Percentiles rank a stretch among this genome's conserved stretches.
Conservation (phyloP, 2,113 vertebrate genomes). For the Semnornis frantzii region DNA sequence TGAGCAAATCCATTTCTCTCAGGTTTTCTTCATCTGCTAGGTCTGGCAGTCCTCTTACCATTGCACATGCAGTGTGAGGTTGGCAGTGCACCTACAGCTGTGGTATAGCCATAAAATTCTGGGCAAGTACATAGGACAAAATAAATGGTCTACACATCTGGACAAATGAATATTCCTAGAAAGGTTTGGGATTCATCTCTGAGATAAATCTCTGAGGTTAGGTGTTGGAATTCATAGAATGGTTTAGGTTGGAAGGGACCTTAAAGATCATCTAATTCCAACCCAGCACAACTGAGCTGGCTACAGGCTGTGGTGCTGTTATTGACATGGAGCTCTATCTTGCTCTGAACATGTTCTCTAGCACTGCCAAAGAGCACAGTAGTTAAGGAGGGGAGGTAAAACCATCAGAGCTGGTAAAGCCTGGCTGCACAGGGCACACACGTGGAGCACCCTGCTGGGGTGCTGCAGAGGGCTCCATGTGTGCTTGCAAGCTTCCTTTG, state of each 20-base stretch:
- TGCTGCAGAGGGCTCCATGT: neutral
- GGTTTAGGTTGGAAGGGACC: too few relatives aligned
- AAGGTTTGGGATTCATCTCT: neutral
- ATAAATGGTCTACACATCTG: neutral
- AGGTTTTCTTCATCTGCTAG: too few relatives aligned
- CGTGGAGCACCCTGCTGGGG: fast-evolving
- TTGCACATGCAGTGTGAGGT: neutral
- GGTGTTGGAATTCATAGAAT: too few relatives aligned
- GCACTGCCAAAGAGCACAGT: fast-evolving
- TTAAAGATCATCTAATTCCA: too few relatives aligned
- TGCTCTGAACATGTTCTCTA: neutral
- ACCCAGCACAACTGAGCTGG: fast-evolving
- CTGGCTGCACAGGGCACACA: neutral
- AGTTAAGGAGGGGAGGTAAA: neutral
- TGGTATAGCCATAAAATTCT: neutral
- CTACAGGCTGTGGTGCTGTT: neutral
- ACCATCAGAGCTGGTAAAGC: neutral
- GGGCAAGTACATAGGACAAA: neutral
- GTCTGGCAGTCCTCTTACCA: too few relatives aligned
- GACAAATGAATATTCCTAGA: neutral
- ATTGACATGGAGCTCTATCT: neutral
- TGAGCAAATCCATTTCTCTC: too few relatives aligned
- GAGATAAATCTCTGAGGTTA: neutral
- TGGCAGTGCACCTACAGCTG: neutral
- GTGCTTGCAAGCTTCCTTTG: neutral